phyloP scores from a whole-genome alignment of 2,797 vertebrate species.

The Ctenochaetus hawaiiensis region DNA sequence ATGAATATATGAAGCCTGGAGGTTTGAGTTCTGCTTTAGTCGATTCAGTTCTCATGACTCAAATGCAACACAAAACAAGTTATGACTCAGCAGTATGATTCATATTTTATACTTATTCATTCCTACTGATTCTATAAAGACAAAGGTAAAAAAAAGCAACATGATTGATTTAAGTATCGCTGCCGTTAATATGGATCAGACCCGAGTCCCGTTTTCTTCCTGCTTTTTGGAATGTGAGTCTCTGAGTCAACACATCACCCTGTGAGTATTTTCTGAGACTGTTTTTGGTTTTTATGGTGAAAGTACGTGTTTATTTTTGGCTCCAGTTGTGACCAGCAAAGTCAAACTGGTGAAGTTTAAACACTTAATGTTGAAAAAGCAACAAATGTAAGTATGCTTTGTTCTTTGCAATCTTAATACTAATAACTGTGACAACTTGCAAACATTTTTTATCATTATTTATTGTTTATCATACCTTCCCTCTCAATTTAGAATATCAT shows the following conservation, averaged over 20 bases:
- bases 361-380: neutral
- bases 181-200: neutral
- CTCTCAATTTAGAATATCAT: neutral
- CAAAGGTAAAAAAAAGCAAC: constrained; percentile 6
- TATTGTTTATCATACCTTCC: neutral
- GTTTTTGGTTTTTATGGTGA: neutral
- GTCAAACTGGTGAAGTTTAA: neutral
- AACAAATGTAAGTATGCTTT: neutral
- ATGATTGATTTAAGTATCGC: neutral
- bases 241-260: neutral
- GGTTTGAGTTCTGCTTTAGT: neutral
- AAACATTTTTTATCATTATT: no score
- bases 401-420: neutral
- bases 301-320: neutral
- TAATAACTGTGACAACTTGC: no score
- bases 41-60: constrained; percentile 26
- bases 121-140: constrained; percentile 5
- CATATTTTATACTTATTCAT: constrained; percentile 30
- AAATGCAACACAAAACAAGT: constrained; percentile 11
- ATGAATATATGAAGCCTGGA: constrained; percentile 7
- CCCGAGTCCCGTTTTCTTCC: neutral
- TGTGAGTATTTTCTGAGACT: neutral
- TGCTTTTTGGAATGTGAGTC: neutral
- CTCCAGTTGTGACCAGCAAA: neutral
- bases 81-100: constrained; percentile 22